Percentiles rank a stretch among this genome's conserved stretches.
These are phyloP conservation scores for Garra rufa DNA, from an alignment of 2,113 vertebrate genomes.

Conservation along the genomic window DNA sequence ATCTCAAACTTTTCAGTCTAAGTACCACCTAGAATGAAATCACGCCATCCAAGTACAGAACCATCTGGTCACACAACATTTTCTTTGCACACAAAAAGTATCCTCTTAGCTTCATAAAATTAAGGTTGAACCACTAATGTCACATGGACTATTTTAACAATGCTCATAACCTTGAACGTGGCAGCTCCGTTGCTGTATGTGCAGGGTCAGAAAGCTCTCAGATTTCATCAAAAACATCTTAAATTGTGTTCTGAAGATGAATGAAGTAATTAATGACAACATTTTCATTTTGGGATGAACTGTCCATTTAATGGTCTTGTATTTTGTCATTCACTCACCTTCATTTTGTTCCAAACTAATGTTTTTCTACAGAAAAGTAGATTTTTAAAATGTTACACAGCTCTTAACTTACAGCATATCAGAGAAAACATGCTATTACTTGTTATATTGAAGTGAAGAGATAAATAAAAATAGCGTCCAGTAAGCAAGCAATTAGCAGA, in stretches of 20 bases:
- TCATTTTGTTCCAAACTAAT: background rate
- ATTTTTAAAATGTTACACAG: background rate
- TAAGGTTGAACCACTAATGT: no score
- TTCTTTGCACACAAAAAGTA: no score
- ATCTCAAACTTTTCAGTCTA: background rate
- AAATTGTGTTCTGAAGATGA: no score
- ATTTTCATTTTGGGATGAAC: no score
- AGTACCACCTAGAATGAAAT: background rate
- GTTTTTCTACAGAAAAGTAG: background rate
- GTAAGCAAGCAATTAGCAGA: slow-evolving; percentile 7
- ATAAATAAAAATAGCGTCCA: background rate
- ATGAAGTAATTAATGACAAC: no score
- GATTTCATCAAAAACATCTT: no score
- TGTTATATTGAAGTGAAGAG: background rate
- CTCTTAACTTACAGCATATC: background rate
- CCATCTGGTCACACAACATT: background rate
- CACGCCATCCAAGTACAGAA: no score
- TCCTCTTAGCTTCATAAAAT: no score
- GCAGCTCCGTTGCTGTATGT: no score
- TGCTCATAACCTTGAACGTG: no score
- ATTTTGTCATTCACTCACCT: background rate
- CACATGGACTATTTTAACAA: no score
- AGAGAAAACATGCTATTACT: background rate
- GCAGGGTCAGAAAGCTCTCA: no score
- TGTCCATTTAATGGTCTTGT: background rate